Evolutionary conservation across 2,888 invertebrate genomes (phyloP), one percentile per base, ranked within the genome.

Genomic region (Drosophila yooni): DNA sequence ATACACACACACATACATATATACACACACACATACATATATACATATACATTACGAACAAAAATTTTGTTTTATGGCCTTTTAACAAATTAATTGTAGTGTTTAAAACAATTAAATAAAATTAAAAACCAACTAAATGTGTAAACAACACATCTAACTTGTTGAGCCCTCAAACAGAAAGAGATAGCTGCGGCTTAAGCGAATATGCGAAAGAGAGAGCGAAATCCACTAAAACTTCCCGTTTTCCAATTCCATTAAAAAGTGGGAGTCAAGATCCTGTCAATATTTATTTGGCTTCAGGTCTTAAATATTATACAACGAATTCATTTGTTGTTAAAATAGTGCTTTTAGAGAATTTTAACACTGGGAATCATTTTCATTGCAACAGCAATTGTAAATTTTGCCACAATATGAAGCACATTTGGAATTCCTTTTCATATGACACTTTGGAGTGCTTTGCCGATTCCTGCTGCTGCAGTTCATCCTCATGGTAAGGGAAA

Each of bases 21-120:
- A 21, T 21, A 21, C 1, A 21, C 21, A 21, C 21, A 21, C 21
- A 1, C 34, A 40, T n/a, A 40, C 11, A 21, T 21, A 43, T 27
- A 31, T 36, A 51, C 15, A 29, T 27, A 59, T 46, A 52, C 34
- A 68, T 40, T 53, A 64, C 48, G 53, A 79, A 67, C 79, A 69
- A 79, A 70, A 56, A 51, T 77, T 79, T 75, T 81, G 81, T 74
- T 77, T 85, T 73, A 80, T 74, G 70, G 84, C 79, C 87, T 86
- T 88, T 78, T 85, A 86, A 88, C 59, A 77, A 79, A 77, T 81
- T 81, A 81, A 80, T 80, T 86, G 87, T 88, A 85, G 85, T 83
- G 82, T 80, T 85, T 74, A 77, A 79, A 81, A 79, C 64, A 76
- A 81, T 70, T 76, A 61, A 80, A 76, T 76, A 81, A 80, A 79